phyloP scores from a whole-genome alignment of 92 coral and sea anemone species.

The Bergia puertoricense region DNA sequence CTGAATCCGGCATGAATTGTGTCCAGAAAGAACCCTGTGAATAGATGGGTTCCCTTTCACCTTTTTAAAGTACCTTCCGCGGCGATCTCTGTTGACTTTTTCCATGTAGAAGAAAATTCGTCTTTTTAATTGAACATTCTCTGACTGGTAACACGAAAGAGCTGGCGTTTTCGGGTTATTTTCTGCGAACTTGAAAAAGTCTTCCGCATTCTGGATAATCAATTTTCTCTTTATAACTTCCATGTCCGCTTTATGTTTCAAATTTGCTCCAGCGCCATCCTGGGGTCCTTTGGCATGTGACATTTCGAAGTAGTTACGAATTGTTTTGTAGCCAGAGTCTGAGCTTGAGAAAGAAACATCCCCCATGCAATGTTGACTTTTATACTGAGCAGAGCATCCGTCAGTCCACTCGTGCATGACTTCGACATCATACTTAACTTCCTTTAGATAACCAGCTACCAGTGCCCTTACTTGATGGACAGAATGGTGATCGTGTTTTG shows the following conservation, averaged over 20 bases:
- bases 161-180: constrained; percentile 40
- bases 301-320: constrained; percentile 56
- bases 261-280: constrained; percentile 54
- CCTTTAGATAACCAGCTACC: constrained; percentile 43
- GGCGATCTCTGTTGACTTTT: background rate
- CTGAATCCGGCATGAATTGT: background rate
- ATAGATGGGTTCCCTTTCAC: constrained; percentile 14
- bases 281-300: constrained; percentile 64
- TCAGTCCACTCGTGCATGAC: constrained; percentile 60
- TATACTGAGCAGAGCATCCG: constrained; percentile 64
- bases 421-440: constrained; percentile 27
- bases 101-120: constrained; percentile 11
- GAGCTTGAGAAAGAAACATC: constrained; percentile 47
- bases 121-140: constrained; percentile 44
- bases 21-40: constrained; percentile 20
- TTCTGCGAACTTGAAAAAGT: constrained; percentile 54
- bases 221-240: constrained; percentile 55
- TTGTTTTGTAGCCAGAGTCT: constrained; percentile 58
- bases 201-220: constrained; percentile 57
- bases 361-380: constrained; percentile 63
- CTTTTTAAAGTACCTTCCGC: constrained; percentile 1
- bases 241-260: constrained; percentile 56
- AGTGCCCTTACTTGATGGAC: constrained; percentile 40
- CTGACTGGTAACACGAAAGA: constrained; percentile 50
- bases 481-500: constrained; percentile 38